Conservation (phyloP, 2,797 vertebrate species). For the Otolemur crassicaudatus region DNA sequence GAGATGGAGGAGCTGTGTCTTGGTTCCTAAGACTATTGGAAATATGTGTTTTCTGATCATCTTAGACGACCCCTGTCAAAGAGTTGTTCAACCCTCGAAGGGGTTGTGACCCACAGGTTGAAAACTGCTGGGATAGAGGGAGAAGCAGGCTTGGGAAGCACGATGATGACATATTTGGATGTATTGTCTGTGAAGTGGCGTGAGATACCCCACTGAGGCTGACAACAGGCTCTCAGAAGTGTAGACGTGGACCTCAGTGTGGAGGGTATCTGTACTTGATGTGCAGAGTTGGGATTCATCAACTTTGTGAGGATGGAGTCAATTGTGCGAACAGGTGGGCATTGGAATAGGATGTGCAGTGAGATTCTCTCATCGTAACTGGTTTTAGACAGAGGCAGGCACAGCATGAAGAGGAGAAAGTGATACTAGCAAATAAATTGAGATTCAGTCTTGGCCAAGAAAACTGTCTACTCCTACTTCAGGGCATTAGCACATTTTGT, state of each 20-base stretch:
- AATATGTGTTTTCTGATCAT: too few relatives aligned
- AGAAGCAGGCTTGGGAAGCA: not conserved
- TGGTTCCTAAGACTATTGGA: too few relatives aligned
- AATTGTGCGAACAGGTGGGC: not conserved
- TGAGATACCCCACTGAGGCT: not conserved
- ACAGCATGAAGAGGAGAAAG: not conserved
- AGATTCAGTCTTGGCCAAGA: too few relatives aligned
- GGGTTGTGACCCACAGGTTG: too few relatives aligned
- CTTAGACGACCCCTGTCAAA: too few relatives aligned
- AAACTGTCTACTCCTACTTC: not conserved
- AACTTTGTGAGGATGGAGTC: not conserved
- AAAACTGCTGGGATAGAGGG: not conserved
- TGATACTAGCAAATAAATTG: not conserved
- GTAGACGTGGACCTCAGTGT: not conserved
- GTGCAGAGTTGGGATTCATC: not conserved
- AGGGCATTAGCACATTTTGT: not conserved
- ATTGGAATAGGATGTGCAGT: not conserved
- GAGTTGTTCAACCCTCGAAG: too few relatives aligned
- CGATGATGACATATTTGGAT: not conserved
- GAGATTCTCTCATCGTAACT: not conserved
- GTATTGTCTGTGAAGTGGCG: not conserved
- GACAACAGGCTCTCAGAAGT: not conserved
- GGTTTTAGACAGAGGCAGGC: not conserved
- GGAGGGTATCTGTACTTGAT: not conserved
- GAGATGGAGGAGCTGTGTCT: too few relatives aligned